Base-by-base conservation (phyloP, 2,888 invertebrate genomes). In the Hydriomena furcata region DNA sequence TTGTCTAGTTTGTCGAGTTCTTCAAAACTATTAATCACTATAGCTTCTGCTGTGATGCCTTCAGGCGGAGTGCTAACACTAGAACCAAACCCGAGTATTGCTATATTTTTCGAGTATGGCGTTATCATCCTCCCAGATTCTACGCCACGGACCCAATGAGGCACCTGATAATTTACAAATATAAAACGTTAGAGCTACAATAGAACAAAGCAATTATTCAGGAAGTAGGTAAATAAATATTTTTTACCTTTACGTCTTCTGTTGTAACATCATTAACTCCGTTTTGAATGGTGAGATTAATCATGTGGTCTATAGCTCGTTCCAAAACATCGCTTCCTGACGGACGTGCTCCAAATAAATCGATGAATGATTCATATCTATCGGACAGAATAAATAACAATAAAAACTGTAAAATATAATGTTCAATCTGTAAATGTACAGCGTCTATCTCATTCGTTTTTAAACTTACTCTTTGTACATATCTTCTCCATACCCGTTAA, bases 21-120 rank as follows among this genome's bases (percentile, higher is more conserved):
- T 5, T 92, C 91, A 67, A 95, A 96, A 58, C 91, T 92, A 47
- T 85, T 90, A 0, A 96, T 94, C 0, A 95, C 95, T 27, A 96
- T 80, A 1, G 91, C 94, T 72, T 94, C 91, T 7, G 94, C 95
- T 23, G 91, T 92, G 24, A 96, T 94, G 6, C 95, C 95, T 45
- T 91, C 91, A 23, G 80, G 70, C 2, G 93, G 92, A 11, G 96
- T 96, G 35, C 93, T 93, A 1, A 95, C 84, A 63, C 94, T 94
- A 23, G 86, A 83, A 1, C 95, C 95, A 2, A 96, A 81, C 1
- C 95, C 95, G 13, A 95, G 75, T 51, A 96, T 88, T 1, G 91
- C 87, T 37, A 96, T 73, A 6, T 91, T 85, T 63, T 93, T 92
- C 0, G 63, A 52, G 31, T 93, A 80, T 7, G 96, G 95, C 55